Percentiles rank a stretch among this genome's conserved stretches.
Evolutionary conservation across 2,797 vertebrate genomes (phyloP).

Genomic region (Melanotaenia pygmaea): DNA sequence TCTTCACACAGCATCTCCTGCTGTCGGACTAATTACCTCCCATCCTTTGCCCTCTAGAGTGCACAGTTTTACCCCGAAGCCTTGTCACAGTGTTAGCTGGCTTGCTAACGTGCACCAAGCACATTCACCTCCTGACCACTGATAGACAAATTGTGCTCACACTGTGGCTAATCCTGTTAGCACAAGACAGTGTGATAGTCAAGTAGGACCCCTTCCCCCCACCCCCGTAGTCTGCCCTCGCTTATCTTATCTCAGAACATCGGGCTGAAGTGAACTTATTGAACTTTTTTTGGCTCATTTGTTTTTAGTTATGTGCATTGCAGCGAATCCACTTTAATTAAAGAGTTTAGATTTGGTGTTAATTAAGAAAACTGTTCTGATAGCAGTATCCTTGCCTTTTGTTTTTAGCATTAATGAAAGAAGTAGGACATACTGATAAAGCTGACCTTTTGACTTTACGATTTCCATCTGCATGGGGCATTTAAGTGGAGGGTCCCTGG

Average conservation of each 20-base stretch:
- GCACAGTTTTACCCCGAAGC: constrained; percentile 33
- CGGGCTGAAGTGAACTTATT: constrained; percentile 51
- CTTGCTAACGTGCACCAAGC: constrained; percentile 37
- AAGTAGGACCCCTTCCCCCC: constrained; percentile 41
- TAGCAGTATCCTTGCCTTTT: constrained; percentile 20
- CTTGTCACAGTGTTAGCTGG: constrained; percentile 27
- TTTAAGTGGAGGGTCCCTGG: constrained; percentile 46
- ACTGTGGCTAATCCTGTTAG: constrained; percentile 65
- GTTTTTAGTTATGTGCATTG: constrained; percentile 33
- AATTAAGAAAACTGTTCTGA: constrained; percentile 49
- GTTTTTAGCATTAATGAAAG: constrained; percentile 47
- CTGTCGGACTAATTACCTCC: constrained; percentile 61
- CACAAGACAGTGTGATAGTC: constrained; percentile 39
- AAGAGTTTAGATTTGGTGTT: constrained; percentile 27
- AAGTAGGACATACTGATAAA: constrained; percentile 53
- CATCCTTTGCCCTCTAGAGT: constrained; percentile 3
- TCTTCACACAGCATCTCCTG: constrained; percentile 54
- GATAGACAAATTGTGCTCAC: constrained; percentile 48
- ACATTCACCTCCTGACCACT: constrained; percentile 41
- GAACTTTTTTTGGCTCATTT: constrained; percentile 34
- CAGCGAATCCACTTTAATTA: constrained; percentile 41
- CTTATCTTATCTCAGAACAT: constrained; percentile 46
- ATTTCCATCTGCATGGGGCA: constrained; percentile 56
- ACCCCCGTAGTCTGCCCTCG: constrained; percentile 13
- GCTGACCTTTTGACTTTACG: constrained; percentile 58